A percentile compares a stretch with the other conserved stretches of the same genome.
Evolutionary conservation across 2,113 vertebrate genomes (phyloP).

Genomic region (Manacus vitellinus): DNA sequence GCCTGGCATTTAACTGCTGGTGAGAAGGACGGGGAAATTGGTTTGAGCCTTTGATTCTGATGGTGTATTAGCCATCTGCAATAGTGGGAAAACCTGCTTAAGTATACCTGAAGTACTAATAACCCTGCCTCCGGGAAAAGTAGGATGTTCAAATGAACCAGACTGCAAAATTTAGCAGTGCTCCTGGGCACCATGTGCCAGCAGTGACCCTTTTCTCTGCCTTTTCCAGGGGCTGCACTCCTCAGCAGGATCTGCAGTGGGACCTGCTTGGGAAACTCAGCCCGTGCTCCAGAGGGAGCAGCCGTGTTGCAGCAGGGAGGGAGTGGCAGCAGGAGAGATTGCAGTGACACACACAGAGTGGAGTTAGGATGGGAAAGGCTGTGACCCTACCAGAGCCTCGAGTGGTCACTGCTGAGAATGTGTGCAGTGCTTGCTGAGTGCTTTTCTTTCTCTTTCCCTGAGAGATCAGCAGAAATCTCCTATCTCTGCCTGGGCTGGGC

Average conservation of each 20-base stretch:
- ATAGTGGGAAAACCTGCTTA: background rate
- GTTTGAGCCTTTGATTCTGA: background rate
- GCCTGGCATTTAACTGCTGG: background rate
- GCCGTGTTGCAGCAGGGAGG: background rate
- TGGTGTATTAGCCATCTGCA: background rate
- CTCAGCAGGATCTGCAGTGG: background rate
- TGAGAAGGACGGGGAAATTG: background rate
- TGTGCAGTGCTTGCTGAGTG: background rate
- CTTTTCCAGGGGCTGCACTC: background rate
- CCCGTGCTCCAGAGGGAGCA: background rate
- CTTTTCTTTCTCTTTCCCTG: background rate
- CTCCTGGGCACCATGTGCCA: background rate
- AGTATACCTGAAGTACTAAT: background rate
- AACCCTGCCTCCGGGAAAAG: background rate
- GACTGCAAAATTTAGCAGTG: background rate
- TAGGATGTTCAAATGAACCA: background rate
- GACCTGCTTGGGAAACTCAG: background rate
- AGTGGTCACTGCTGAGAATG: background rate
- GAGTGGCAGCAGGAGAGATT: background rate
- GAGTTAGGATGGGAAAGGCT: background rate
- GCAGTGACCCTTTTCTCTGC: background rate
- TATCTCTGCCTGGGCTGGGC: background rate
- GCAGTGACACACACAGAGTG: background rate
- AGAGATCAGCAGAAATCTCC: conserved; percentile 1
- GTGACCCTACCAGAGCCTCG: background rate